Evolutionary conservation across 2,113 vertebrate genomes (phyloP), one percentile per base, ranked within the genome.

Genomic region (Sinocyclocheilus grahami): DNA sequence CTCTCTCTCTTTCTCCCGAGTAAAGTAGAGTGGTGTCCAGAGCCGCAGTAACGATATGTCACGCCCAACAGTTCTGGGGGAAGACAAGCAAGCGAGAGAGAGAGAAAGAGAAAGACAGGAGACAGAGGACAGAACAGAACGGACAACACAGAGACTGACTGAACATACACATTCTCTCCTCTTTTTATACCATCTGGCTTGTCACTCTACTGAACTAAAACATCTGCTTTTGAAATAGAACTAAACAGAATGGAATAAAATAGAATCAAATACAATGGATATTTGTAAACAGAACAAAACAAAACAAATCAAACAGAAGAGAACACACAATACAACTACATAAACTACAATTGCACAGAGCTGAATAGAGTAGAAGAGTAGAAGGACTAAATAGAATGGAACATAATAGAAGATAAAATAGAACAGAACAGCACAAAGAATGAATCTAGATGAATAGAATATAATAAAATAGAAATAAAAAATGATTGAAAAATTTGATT

Each of bases 1-100:
- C 67, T 27, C 27, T 65, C 7, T 37, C 33, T 37, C 78, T 55
- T 3, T 77, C 13, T 2, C 33, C 18, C 2, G 46, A 84, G 46
- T 8, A 82, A 80, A 82, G 80, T 12, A 24, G 72, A 82, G 83
- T 69, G 78, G 46, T 86, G 79, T 86, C 18, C 74, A 87, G 55
- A 86, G 60, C 77, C 30, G 81, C 84, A 84, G 69, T 84, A 83
- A 87, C 65, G 46, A n/a, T 78, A 82, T 42, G 58, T 72, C 82
- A 85, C 63, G 16, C 46, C 42, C 13, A 77, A 63, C 33, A 55
- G 74, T 77, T 69, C 78, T 85, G 58, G 82, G 37, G 78, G 33
- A 85, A 60, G 78, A 85, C 13, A 80, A 55, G 78, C 8, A 12
- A 82, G 72, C 1, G 30, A 82, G 37, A 6, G 53, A 18, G 30